These are phyloP conservation scores for Coilia nasus DNA, from an alignment of 2,797 vertebrate species.

Conservation along the genomic window DNA sequence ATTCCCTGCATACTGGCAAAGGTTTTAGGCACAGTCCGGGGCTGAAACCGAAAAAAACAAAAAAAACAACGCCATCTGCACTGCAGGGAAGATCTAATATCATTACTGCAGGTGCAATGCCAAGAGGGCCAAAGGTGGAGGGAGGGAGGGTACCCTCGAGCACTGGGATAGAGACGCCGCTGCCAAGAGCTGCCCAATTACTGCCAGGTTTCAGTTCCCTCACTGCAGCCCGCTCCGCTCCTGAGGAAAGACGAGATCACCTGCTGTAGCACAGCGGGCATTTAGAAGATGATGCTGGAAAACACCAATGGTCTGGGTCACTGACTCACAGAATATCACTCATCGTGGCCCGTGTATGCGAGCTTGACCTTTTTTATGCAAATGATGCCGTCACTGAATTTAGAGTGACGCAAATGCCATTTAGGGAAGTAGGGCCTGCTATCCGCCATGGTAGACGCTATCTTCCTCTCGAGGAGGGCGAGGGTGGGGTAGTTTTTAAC, in stretches of 20 bases:
- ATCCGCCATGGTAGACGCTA: background rate
- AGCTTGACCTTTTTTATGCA: background rate
- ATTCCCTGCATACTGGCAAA: background rate
- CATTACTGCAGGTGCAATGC: slow-evolving; percentile 11
- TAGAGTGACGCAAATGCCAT: background rate
- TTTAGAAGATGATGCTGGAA: background rate
- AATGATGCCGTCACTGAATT: slow-evolving; percentile 7
- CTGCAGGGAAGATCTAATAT: background rate
- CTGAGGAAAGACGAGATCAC: background rate
- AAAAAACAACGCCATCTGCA: background rate
- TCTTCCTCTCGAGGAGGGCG: background rate
- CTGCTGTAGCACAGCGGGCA: background rate
- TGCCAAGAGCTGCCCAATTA: background rate
- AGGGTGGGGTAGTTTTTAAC: background rate
- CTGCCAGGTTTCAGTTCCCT: slow-evolving; percentile 4
- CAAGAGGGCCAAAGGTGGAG: background rate
- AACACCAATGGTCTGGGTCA: background rate
- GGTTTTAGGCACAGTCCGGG: background rate
- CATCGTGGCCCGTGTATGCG: background rate
- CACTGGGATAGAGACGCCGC: background rate
- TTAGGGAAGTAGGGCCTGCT: background rate
- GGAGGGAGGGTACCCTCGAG: background rate
- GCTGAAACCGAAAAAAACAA: background rate
- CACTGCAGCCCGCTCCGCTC: background rate
- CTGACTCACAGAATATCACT: background rate